Percentiles rank a stretch among this genome's conserved stretches.
Evolutionary conservation across 2,888 invertebrate species (phyloP).

Genomic region (Nomada flava): DNA sequence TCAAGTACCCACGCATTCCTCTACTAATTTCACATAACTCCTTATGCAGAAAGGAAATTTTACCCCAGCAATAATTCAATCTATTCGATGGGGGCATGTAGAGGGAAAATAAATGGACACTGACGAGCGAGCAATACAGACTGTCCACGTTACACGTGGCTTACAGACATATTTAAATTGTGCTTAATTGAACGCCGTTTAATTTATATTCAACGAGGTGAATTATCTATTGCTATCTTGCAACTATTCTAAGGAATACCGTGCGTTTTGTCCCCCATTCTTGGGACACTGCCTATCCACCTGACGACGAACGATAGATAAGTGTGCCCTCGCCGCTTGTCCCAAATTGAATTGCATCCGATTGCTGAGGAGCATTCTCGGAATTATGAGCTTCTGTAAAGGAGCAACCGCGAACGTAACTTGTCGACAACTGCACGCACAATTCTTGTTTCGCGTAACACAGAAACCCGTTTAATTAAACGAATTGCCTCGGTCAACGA

Average conservation of each 20-base stretch:
- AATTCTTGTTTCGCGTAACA: conserved; percentile 4
- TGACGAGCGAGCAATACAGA: not conserved
- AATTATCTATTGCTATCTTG: conserved; percentile 45
- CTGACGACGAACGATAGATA: conserved; percentile 53
- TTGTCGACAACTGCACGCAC: not conserved
- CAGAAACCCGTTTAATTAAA: conserved; percentile 16
- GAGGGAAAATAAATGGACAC: not conserved
- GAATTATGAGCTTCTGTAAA: conserved; percentile 31
- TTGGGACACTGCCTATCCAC: conserved; percentile 36
- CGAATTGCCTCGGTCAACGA: not conserved
- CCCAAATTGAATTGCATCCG: conserved; percentile 45
- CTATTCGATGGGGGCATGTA: not conserved
- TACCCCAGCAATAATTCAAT: too few species aligned
- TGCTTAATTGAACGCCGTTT: conserved; percentile 23
- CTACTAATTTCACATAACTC: too few species aligned
- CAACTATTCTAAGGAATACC: conserved; percentile 35
- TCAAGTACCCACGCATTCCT: too few species aligned
- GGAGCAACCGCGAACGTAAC: not conserved
- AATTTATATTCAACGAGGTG: conserved; percentile 21
- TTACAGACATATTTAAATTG: conserved; percentile 12
- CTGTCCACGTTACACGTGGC: not conserved
- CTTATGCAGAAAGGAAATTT: too few species aligned
- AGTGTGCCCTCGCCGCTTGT: conserved; percentile 27
- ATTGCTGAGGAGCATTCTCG: conserved; percentile 19
- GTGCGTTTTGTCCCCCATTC: conserved; percentile 47